These are phyloP conservation scores for Aporophyla lueneburgensis DNA, from an alignment of 2,888 invertebrate species.

Conservation along the genomic window DNA sequence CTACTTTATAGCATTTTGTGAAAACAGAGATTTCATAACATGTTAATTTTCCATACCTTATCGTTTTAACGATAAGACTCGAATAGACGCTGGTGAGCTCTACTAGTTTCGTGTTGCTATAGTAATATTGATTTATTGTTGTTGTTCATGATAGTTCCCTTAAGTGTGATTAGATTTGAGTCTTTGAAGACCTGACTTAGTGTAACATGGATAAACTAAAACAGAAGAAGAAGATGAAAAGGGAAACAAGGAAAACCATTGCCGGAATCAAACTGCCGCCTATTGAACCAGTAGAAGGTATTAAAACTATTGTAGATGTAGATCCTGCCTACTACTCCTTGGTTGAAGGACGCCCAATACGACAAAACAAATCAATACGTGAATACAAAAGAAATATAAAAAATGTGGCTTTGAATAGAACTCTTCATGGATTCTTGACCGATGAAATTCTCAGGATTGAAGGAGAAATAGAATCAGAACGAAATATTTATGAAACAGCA, in stretches of 20 bases:
- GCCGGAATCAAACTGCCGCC: conserved; percentile 84
- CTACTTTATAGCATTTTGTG: background rate
- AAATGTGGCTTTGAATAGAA: conserved; percentile 83
- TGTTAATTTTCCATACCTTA: conserved; percentile 12
- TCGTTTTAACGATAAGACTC: conserved; percentile 28
- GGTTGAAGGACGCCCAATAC: conserved; percentile 91
- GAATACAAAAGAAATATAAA: conserved; percentile 90
- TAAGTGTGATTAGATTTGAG: conserved; percentile 27
- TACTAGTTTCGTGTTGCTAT: conserved; percentile 74
- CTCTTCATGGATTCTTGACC: conserved; percentile 80
- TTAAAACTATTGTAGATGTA: conserved; percentile 91
- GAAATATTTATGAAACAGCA: conserved; percentile 80
- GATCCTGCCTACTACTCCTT: conserved; percentile 92
- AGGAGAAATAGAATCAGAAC: conserved; percentile 84
- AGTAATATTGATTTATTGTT: conserved; percentile 77
- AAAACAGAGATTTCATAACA: conserved; percentile 9
- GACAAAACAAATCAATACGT: conserved; percentile 88
- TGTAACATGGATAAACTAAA: conserved; percentile 57
- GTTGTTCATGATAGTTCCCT: conserved; percentile 5
- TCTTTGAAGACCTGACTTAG: conserved; percentile 1
- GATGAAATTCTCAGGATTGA: conserved; percentile 87
- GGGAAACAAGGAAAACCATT: conserved; percentile 75
- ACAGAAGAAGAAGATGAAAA: conserved; percentile 76
- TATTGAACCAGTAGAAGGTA: conserved; percentile 76
- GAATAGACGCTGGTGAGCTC: background rate